Base-by-base conservation (phyloP, 2,113 vertebrate species). In the Passer montanus region DNA sequence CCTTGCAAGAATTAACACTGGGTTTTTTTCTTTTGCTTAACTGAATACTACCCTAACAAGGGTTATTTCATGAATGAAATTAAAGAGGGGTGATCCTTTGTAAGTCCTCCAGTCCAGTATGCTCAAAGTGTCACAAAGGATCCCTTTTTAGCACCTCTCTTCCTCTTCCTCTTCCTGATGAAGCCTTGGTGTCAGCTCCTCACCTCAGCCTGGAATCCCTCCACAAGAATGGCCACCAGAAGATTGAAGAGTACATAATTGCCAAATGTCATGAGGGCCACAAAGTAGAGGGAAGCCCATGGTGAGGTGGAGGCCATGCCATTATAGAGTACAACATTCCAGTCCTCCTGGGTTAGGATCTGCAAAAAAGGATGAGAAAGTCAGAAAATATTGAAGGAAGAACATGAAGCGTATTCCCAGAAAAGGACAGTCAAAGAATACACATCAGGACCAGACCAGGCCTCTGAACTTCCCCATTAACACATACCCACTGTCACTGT, bases 181-280 rank as follows among this genome's bases (percentile, higher is more conserved):
- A 70, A 33, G 49, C 14, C 33, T 27, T 8, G 11, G 63, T 81
- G 75, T 77, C 30, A 94, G 89, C 83, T 97, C 89, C 83, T 97
- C 89, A 99, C 99, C 99, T 99, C 99, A 2, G 99, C 99, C 97
- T 99, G 99, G 93, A 99, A 99, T 33, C 99, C 99, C 93, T 99
- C 99, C 53, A 99, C 99, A 35, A 99, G 97, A 96, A 99, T 99
- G 93, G 99, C 99, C 84, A 99, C 99, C 94, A 99, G 97, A 77
- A 99, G 97, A 96, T 99, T 99, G 95, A 99, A 99, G 88, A 99
- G 99, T 52, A 99, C 99, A 0, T 99, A 99, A 96, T 99, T 99
- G 58, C 99, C 99, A 47, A 99, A 99, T 0, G 99, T 99, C 99
- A 99, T 99, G 56, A 99, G 98, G 60, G 99, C 99, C 26, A 99